Evolutionary conservation across 2,113 vertebrate species (phyloP), one percentile per base, ranked within the genome.

Genomic region (Eudyptes chrysolophus): DNA sequence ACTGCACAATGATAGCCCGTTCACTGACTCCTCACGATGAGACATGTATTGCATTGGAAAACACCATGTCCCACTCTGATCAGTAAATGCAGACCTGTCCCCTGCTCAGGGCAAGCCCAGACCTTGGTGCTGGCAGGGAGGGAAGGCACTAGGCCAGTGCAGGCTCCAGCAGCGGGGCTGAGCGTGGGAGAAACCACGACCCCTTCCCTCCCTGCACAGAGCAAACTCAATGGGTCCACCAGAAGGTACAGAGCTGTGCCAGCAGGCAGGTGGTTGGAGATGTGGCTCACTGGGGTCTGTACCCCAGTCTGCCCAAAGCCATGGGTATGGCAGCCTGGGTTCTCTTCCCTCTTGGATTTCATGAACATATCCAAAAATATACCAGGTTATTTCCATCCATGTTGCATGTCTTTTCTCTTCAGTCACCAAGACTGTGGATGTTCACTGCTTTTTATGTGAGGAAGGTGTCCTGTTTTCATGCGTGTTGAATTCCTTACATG

Each of bases 401-500:
- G 5, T 18, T 64, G 34, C 15, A 3, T 8, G 15, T 44, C 30
- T 57, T 54, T 84, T 29, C 51, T 62, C 46, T 64, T 49, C 22
- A 58, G 46, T 58, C 52, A 44, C 40, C 30, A 30, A 58, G 13
- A 12, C n/a, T 29, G 32, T n/a, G 65, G 34, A 10, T 19, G 11
- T 16, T 65, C 29, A 5, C 21, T 61, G 19, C 0, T 62, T 65
- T 38, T 25, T 40, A 6, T 15, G n/a, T 36, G 65, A 82, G 26
- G 36, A 57, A 34, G 25, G 24, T 82, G 12, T 51, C 81, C 14
- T 1, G 1, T 61, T 95, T 57, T 80, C 22, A 7, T 13, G 10
- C 0, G 0, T 20, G 18, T 29, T 8, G 2, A 42, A 29, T 69
- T 16, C 20, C 26, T 72, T 6, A 10, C 0, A 0, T 36, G 44